Conservation (phyloP, 2,797 vertebrate species). For the Poeciliopsis infans region DNA sequence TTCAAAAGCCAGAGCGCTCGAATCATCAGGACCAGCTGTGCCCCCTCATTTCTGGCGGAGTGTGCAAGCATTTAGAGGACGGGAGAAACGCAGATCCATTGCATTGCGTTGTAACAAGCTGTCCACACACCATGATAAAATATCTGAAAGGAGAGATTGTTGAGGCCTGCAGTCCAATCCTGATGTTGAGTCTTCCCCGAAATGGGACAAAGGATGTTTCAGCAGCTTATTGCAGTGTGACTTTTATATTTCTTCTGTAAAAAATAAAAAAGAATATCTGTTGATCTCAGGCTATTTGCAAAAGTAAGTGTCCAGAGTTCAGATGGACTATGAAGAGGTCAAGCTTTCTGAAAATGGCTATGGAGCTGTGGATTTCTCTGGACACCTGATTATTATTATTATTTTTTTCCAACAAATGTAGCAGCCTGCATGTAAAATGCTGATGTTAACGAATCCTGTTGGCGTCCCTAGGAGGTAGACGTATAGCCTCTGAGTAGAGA, state of each 20-base stretch:
- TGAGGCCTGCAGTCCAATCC: not conserved
- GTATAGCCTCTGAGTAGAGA: not conserved
- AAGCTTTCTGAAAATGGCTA: constrained; percentile 62
- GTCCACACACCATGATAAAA: constrained; percentile 42
- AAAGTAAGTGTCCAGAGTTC: constrained; percentile 58
- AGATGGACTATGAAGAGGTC: constrained; percentile 61
- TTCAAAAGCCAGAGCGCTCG: constrained; percentile 52
- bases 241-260: constrained; percentile 43
- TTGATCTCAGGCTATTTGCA: constrained; percentile 60
- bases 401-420: not conserved
- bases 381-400: constrained; percentile 29
- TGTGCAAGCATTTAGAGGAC: constrained; percentile 22
- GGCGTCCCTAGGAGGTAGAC: constrained; percentile 1
- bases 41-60: constrained; percentile 67
- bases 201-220: constrained; percentile 26
- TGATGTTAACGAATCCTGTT: constrained; percentile 33
- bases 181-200: constrained; percentile 17
- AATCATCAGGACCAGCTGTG: constrained; percentile 74
- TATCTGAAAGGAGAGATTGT: constrained; percentile 27
- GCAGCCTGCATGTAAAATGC: constrained; percentile 15
- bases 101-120: constrained; percentile 43
- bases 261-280: constrained; percentile 25
- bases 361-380: constrained; percentile 49
- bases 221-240: constrained; percentile 44
- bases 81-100: constrained; percentile 39